These are phyloP conservation scores for Rhabdornis inornatus DNA, from an alignment of 2,113 vertebrate genomes.

Conservation along the genomic window DNA sequence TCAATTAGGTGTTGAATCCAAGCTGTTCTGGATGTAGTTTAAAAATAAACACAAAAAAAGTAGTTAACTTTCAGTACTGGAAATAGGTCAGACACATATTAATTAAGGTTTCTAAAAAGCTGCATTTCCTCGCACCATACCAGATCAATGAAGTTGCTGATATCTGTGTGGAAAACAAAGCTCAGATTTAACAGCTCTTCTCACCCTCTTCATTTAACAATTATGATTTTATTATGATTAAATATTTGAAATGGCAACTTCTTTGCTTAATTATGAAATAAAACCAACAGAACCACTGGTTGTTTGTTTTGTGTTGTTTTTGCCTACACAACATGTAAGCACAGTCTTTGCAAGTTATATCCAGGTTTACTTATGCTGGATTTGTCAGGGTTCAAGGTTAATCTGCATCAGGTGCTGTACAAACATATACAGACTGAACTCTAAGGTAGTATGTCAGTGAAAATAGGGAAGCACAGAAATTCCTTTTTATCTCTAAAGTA, in stretches of 20 bases:
- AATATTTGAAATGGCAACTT: background rate
- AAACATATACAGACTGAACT: background rate
- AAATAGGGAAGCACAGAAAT: background rate
- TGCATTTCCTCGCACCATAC: background rate
- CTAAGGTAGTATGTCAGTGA: background rate
- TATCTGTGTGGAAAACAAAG: background rate
- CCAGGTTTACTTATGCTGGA: background rate
- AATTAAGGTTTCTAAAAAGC: background rate
- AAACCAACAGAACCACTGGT: background rate
- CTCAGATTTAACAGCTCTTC: background rate
- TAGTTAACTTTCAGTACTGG: background rate
- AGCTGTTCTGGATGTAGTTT: background rate
- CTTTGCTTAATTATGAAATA: background rate
- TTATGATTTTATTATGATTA: background rate
- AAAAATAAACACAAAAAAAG: background rate
- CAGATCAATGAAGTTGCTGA: background rate
- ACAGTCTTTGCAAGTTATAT: background rate
- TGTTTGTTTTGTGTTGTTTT: background rate
- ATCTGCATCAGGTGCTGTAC: background rate
- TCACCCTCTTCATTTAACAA: background rate
- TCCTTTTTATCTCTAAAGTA: background rate
- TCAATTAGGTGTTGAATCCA: background rate
- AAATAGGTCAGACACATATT: background rate
- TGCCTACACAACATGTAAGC: background rate
- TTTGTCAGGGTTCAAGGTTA: background rate